Base-by-base conservation (phyloP, 2,797 vertebrate species). In the Borostomias antarcticus region DNA sequence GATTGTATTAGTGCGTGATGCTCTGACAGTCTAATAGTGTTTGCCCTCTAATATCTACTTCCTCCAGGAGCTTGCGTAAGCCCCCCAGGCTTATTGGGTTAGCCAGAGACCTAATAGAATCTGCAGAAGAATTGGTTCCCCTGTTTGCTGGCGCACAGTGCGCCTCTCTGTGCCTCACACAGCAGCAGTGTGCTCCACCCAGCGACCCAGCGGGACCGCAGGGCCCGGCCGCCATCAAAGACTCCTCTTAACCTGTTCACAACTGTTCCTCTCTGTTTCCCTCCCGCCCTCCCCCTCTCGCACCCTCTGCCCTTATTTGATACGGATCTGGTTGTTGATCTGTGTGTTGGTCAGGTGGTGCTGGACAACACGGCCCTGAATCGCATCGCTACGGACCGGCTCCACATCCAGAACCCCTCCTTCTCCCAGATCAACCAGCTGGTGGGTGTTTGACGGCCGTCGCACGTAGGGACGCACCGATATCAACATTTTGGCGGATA, bases 341-440 rank as follows among this genome's bases (percentile, higher is more conserved):
- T n/a, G n/a, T n/a, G n/a, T n/a, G n/a, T n/a, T n/a, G n/a, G 17
- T 73, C 81, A 98, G 96, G 97, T 98, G 77, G 97, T 99, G 73
- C 80, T 99, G 84, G 97, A 99, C 82, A 98, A 98, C 90, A 98
- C 96, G 0, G 96, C 97, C 66, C 85, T 99, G 62, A 99, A 99
- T 84, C 93, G 95, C 73, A 99, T 98, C 0, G 96, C 97, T 1
- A 98, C 96, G 1, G 97, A 98, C 90, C 83, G 96, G 73, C 91
- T 99, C 64, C 96, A 98, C 74, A 98, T 98, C 84, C 97, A 96
- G 90, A 98, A 99, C 79, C 96, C 96, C 0, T 97, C 96, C 0
- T 98, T 99, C 88, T 98, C 97, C 6, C 98, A 99, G 90, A 97
- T 98, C 88, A 98, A 98, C 86, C 97, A 99, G 86, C 90, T 99